Conservation (phyloP, 1,140 invertebrate genomes). For the Theocolax elegans region DNA sequence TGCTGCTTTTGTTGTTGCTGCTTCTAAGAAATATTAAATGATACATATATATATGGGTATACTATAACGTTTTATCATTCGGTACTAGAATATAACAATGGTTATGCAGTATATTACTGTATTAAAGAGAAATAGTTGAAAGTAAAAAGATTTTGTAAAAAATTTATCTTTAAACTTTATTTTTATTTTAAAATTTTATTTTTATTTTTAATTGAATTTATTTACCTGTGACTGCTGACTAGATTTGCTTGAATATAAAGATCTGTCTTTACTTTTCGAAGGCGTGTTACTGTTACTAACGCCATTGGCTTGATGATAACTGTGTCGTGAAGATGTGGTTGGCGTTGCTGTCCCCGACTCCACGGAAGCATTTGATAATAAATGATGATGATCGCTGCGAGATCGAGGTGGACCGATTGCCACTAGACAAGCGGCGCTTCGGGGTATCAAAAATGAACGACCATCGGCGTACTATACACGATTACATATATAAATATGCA, state of each 20-base stretch:
- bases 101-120: too few relatives aligned
- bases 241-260: slow-evolving; percentile 48
- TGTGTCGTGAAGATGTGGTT: slow-evolving; percentile 38
- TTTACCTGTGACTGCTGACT: slow-evolving; percentile 44
- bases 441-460: slow-evolving; percentile 60
- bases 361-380: slow-evolving; percentile 72
- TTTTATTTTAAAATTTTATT: too few relatives aligned
- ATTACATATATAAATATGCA: too few relatives aligned
- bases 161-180: too few relatives aligned
- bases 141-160: too few relatives aligned
- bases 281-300: slow-evolving; percentile 53
- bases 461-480: slow-evolving; percentile 61
- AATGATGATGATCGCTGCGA: slow-evolving; percentile 73
- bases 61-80: too few relatives aligned
- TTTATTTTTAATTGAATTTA: too few relatives aligned
- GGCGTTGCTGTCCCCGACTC: slow-evolving; percentile 66
- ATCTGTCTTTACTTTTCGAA: slow-evolving; percentile 38
- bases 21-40: too few relatives aligned
- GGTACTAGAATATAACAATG: too few relatives aligned
- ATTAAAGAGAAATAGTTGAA: too few relatives aligned
- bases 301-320: slow-evolving; percentile 41
- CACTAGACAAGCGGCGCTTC: slow-evolving; percentile 76
- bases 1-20: slow-evolving; percentile 41
- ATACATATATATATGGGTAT: too few relatives aligned
- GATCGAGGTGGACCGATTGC: slow-evolving; percentile 75